Conservation (phyloP, 1,140 invertebrate genomes). For the Calycopis cecrops region DNA sequence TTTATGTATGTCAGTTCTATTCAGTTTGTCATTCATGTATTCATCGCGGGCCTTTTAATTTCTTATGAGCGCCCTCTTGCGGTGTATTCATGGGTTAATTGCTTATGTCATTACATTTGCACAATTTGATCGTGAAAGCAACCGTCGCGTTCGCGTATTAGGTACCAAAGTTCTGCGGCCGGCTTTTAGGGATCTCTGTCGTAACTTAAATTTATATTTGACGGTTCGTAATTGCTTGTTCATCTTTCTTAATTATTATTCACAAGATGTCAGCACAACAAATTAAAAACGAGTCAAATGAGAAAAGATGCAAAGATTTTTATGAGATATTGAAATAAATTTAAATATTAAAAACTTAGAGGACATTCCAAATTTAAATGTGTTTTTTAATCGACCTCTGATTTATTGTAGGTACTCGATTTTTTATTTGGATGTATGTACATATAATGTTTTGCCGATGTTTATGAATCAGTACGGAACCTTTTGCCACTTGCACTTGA, state of each 20-base stretch:
- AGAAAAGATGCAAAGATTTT: too few species aligned
- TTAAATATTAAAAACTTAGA: too few species aligned
- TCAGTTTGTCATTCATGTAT: constrained; percentile 35
- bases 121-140: constrained; percentile 7
- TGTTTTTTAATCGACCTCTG: not conserved
- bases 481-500: not conserved
- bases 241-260: too few species aligned
- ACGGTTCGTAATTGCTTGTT: too few species aligned
- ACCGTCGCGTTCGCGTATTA: constrained; percentile 13
- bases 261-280: too few species aligned
- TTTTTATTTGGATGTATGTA: not conserved
- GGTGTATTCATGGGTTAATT: constrained; percentile 30
- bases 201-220: not conserved
- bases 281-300: too few species aligned
- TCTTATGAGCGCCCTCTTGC: constrained; percentile 36
- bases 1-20: constrained; percentile 27
- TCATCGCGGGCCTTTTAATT: constrained; percentile 34
- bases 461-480: constrained; percentile 4
- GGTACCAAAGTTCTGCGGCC: not conserved
- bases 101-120: constrained; percentile 28
- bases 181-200: not conserved
- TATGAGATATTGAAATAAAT: too few species aligned
- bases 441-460: too few species aligned
- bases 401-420: not conserved
- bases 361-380: too few species aligned